A percentile compares a stretch with the other conserved stretches of the same genome.
Conservation (phyloP, 2,113 vertebrate genomes). For the Stegastes partitus region DNA sequence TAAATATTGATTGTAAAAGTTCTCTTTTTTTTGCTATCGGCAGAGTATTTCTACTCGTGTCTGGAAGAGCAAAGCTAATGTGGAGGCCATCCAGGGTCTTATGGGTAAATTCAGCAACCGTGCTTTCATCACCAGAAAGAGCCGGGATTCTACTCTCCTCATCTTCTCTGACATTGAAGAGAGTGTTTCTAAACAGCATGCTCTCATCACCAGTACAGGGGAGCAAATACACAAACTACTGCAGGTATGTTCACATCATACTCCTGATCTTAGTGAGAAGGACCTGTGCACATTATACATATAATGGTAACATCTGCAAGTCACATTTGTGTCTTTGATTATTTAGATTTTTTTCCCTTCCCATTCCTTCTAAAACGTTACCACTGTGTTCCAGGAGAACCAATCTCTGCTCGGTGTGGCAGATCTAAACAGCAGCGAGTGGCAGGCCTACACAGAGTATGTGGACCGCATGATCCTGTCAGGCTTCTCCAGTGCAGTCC, state of each 20-base stretch:
- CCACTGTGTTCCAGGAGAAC: slow-evolving; percentile 82
- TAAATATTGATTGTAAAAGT: neutral
- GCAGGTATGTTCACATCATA: slow-evolving; percentile 57
- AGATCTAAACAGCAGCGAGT: slow-evolving; percentile 83
- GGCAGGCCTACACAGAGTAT: slow-evolving; percentile 84
- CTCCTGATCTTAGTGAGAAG: neutral
- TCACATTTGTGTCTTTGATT: neutral
- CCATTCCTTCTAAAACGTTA: neutral
- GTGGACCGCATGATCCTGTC: slow-evolving; percentile 85
- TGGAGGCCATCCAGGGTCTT: slow-evolving; percentile 79
- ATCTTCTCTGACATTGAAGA: slow-evolving; percentile 77
- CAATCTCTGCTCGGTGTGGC: slow-evolving; percentile 82
- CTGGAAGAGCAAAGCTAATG: slow-evolving; percentile 83
- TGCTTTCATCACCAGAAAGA: slow-evolving; percentile 77
- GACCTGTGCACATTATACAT: no score
- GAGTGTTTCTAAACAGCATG: slow-evolving; percentile 72
- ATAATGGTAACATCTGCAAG: no score
- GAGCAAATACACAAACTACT: slow-evolving; percentile 77
- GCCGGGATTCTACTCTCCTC: slow-evolving; percentile 68
- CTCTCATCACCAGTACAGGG: slow-evolving; percentile 70
- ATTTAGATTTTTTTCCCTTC: neutral
- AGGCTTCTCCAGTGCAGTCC: slow-evolving; percentile 83
- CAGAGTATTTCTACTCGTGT: slow-evolving; percentile 77
- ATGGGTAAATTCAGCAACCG: slow-evolving; percentile 75
- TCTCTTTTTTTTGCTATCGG: slow-evolving; percentile 8